Base-by-base conservation (phyloP, 2,797 vertebrate species). In the Pyrrhura leucotis region DNA sequence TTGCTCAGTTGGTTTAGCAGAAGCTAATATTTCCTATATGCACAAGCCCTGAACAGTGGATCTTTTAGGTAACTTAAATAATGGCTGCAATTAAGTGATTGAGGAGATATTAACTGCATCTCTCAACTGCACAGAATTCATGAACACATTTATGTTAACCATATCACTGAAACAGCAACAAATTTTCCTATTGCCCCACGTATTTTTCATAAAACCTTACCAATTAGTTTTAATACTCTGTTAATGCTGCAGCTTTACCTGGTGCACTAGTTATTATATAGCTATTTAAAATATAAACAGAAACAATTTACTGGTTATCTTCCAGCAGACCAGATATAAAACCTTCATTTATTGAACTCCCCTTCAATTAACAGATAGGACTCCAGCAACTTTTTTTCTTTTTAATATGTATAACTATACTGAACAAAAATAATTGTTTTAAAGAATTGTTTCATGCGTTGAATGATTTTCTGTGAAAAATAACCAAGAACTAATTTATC, bases 391-490 rank as follows among this genome's bases (percentile, higher is more conserved):
- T n/a, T 56, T 61, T 83, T n/a, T 71, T 56, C 33, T 33, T 56
- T 12, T 33, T 44, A 59, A 83, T 79, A 71, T 6, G 17, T 18
- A 84, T 85, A 89, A 90, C 35, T 93, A 18, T 44, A 79, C 13
- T 35, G 62, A 83, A 79, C 19, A 72, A 53, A 88, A 96, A 77
- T 0, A 58, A 51, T 37, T 42, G 4, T 58, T 92, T 82, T 14
- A 72, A 85, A 53, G 72, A 61, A 50, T 59, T 45, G 10, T 48
- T 48, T 94, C 40, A 33, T 14, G 18, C 42, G 63, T 20, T 1
- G 6, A 85, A 12, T n/a, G 39, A 45, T 42, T 69, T 84, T 71
- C 65, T 51, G 39, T 61, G 31, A 75, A 93, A 97, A 96, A 56
- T 35, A 63, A 1, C 4, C 14, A 45, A 81, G 18, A 82, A 93